A percentile compares a stretch with the other conserved stretches of the same genome.
These are phyloP conservation scores for Pseudococcus jackbeardsleyi DNA, from an alignment of 2,888 invertebrate genomes.

Conservation along the genomic window DNA sequence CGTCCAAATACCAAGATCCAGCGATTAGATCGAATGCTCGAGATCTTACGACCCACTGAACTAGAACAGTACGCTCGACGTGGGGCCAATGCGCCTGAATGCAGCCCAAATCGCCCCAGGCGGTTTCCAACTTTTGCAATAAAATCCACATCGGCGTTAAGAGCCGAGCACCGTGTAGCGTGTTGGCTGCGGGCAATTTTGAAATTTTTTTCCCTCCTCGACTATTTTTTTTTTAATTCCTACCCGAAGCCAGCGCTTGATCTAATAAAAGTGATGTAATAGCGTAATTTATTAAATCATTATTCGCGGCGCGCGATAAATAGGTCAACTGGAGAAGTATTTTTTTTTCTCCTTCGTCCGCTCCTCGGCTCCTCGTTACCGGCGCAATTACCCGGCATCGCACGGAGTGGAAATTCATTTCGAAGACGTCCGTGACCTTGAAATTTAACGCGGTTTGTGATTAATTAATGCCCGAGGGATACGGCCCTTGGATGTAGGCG, in stretches of 20 bases:
- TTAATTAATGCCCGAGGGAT: slow-evolving; percentile 1
- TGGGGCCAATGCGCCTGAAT: slow-evolving; percentile 51
- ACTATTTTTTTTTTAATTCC: neutral
- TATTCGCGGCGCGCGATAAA: slow-evolving; percentile 36
- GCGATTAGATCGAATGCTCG: neutral
- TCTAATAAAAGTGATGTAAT: slow-evolving; percentile 40
- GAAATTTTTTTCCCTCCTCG: slow-evolving; percentile 19
- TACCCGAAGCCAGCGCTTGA: slow-evolving; percentile 45
- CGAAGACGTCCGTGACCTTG: neutral
- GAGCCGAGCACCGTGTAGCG: neutral
- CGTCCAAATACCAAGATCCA: neutral
- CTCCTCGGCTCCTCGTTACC: neutral
- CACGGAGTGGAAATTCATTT: neutral
- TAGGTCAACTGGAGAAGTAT: slow-evolving; percentile 11
- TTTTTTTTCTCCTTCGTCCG: neutral
- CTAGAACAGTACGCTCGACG: slow-evolving; percentile 38
- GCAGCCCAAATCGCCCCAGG: slow-evolving; percentile 48
- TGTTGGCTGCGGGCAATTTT: slow-evolving; percentile 40
- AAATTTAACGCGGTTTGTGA: neutral
- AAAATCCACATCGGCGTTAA: slow-evolving; percentile 28
- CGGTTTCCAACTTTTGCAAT: slow-evolving; percentile 33
- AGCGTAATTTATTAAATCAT: slow-evolving; percentile 41
- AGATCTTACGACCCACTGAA: slow-evolving; percentile 41
- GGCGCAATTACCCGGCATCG: neutral
- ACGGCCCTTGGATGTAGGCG: neutral